Base-by-base conservation (phyloP, 2,113 vertebrate genomes). In the Elephas maximus region DNA sequence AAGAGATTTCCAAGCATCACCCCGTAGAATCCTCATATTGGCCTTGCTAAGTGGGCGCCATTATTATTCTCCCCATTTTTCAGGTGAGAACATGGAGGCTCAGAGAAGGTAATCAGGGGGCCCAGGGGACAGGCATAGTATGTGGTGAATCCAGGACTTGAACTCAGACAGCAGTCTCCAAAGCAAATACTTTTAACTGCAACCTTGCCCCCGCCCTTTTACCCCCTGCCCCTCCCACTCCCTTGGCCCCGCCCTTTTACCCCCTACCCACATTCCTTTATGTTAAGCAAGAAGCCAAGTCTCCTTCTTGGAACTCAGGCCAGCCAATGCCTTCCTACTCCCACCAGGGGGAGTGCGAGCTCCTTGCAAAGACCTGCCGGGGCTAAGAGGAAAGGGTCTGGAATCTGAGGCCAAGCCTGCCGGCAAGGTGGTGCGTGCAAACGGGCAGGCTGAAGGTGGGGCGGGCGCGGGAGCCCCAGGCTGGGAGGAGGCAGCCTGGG, bases 321-420 rank as follows among this genome's bases (percentile, higher is more conserved):
- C 81, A 23, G 77, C 24, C 41, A 23, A 14, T 78, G 9, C 26
- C 74, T 71, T n/a, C 20, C 76, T 73, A 14, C 2, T 15, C 24
- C 97, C 97, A 96, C 74, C 45, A 98, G 97, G 87, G 96, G 95
- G 91, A 15, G 89, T 21, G 3, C 63, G 57, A 82, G 95, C 84
- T 85, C 92, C 96, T 97, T 20, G 74, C 80, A 88, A 93, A 91
- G 41, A n/a, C 44, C 24, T 28, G 4, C 0, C 15, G 53, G 23
- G 51, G 62, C 1, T 17, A 2, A 2, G 0, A 18, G 24, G 15
- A 48, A 83, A 90, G 26, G 28, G 48, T 41, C 48, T 18, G 71
- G 74, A 82, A 48, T 18, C 51, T 10, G 24, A 51, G 62, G 51
- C 12, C 24, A 0, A 14, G 0, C 2, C 17, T 0, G n/a, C 33